Evolutionary conservation across 2,888 invertebrate species (phyloP), one percentile per base, ranked within the genome.

Genomic region (Laothoe populi): DNA sequence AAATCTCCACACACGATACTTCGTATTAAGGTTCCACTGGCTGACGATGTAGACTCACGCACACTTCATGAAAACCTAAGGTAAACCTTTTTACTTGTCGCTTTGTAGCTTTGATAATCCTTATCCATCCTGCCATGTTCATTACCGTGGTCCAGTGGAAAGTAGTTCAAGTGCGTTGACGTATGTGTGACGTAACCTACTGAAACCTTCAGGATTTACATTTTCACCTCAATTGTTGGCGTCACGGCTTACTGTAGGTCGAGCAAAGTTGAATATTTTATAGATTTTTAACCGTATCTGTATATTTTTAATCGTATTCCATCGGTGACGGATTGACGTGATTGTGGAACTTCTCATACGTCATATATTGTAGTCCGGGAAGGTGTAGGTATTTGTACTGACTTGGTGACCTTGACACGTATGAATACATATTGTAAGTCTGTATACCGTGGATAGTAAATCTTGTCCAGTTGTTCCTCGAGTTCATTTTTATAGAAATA

Each of bases 101-200:
- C 19, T 49, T 35, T 31, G 31, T 35, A 53, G 19, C 11, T 57
- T 40, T 63, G 59, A 23, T 57, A 53, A 40, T 59, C 44, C 4
- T 19, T 46, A 44, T 61, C 53, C 53, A 19, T 45, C 48, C 53
- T 53, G 16, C 10, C 3, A 53, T 35, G 19, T 53, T 73, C 67
- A 71, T 74, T 71, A 71, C 71, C 70, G 72, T 62, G 66, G 67
- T 69, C 66, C 53, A 62, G 66, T 69, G 69, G 69, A 72, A 78
- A 75, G 69, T 75, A 66, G 71, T 76, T 75, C 71, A 76, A 77
- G 78, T 82, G 78, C 72, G 73, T 76, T 82, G 78, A 83, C 82
- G 82, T 81, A 68, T 71, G 68, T 65, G 74, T 86, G 85, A 85
- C 84, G 83, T 81, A 85, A 85, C 74, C 70, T 63, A 74, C 66